Conservation (phyloP, 1,140 invertebrate species). For the Ruditapes philippinarum region DNA sequence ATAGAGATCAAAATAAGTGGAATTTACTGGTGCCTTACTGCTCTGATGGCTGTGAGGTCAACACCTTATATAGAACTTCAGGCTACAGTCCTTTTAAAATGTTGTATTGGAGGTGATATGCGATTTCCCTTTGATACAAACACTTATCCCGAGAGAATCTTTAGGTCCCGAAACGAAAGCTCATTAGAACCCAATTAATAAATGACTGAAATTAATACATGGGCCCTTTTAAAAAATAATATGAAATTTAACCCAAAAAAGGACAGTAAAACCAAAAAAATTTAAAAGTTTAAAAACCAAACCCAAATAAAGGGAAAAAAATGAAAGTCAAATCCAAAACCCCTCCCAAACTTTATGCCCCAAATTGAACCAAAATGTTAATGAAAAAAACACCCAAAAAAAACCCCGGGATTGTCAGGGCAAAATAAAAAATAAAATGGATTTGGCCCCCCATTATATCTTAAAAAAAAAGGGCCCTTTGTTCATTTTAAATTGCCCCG, state of each 20-base stretch:
- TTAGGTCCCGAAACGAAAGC: not conserved
- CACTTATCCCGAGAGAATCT: conserved; percentile 3
- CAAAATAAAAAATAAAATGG: conserved; percentile 27
- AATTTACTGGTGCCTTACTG: not conserved
- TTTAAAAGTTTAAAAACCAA: too few relatives aligned
- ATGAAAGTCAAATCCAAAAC: conserved; percentile 7
- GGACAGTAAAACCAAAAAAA: not conserved
- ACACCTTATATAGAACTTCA: conserved; percentile 23
- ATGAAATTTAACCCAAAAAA: not conserved
- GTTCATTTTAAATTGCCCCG: conserved; percentile 1
- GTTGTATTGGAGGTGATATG: conserved; percentile 44
- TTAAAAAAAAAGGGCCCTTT: not conserved
- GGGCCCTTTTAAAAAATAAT: not conserved
- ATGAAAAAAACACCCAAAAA: not conserved
- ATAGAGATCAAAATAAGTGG: conserved; percentile 47
- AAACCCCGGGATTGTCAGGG: not conserved
- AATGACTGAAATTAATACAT: not conserved
- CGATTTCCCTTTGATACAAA: conserved; percentile 22
- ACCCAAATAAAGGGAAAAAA: not conserved
- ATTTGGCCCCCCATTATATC: conserved; percentile 8
- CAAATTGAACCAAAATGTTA: not conserved
- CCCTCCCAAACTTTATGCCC: not conserved
- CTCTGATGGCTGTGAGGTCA: conserved; percentile 36
- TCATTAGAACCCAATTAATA: not conserved
- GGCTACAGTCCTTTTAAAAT: conserved; percentile 8